Percentiles rank a stretch among this genome's conserved stretches.
Conservation (phyloP, 2,888 invertebrate genomes). For the Perizoma affinitatum region DNA sequence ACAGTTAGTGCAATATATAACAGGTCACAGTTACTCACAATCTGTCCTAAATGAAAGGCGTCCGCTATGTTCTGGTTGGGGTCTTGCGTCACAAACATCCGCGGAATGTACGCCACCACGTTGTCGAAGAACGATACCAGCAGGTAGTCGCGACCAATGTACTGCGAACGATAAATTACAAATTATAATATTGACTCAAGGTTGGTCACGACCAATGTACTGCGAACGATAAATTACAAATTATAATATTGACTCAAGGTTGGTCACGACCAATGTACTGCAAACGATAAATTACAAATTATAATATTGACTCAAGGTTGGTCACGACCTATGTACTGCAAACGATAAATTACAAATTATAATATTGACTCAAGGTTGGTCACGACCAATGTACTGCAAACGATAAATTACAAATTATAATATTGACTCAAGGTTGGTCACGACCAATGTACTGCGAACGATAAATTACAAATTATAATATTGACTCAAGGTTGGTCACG, state of each 20-base stretch:
- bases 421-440: slow-evolving; percentile 43
- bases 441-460: slow-evolving; percentile 54
- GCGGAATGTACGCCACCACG: slow-evolving; percentile 79
- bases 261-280: no score
- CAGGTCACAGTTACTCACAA: slow-evolving; percentile 56
- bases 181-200: no score
- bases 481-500: slow-evolving; percentile 47
- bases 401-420: background rate
- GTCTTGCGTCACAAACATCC: slow-evolving; percentile 56
- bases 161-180: slow-evolving; percentile 44
- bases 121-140: slow-evolving; percentile 85
- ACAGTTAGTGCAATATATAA: background rate
- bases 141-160: slow-evolving; percentile 69
- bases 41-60: slow-evolving; percentile 85
- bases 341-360: slow-evolving; percentile 1
- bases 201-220: slow-evolving; percentile 58
- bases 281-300: background rate
- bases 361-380: slow-evolving; percentile 28
- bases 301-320: no score
- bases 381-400: slow-evolving; percentile 60
- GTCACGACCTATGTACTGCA: slow-evolving; percentile 63
- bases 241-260: no score
- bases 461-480: background rate
- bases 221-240: slow-evolving; percentile 36
- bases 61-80: slow-evolving; percentile 57